Evolutionary conservation across 1,140 invertebrate genomes (phyloP).

Genomic region (Trigoniulus corallinus): DNA sequence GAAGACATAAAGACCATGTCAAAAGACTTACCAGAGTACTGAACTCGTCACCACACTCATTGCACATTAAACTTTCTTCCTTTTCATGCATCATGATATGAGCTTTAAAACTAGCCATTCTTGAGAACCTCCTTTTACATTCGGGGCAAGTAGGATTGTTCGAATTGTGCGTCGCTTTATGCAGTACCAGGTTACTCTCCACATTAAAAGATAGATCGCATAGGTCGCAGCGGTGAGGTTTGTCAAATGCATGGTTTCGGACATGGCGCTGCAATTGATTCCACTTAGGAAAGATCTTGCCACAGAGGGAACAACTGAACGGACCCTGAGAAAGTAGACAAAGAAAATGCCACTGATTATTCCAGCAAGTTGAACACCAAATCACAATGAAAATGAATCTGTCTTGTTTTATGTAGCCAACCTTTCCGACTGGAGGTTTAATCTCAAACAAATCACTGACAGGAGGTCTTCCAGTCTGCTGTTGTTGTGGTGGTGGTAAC

Average conservation of each 20-base stretch:
- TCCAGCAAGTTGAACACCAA: not conserved
- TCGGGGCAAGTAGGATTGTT: slow-evolving; percentile 39
- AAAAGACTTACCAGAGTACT: slow-evolving; percentile 37
- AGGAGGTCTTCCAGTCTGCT: not conserved
- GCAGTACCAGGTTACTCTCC: slow-evolving; percentile 40
- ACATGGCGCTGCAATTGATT: slow-evolving; percentile 35
- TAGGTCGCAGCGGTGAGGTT: slow-evolving; percentile 39
- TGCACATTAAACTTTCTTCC: slow-evolving; percentile 47
- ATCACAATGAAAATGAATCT: not conserved
- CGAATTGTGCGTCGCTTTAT: slow-evolving; percentile 39
- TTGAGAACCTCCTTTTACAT: slow-evolving; percentile 43
- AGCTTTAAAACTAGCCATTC: slow-evolving; percentile 49
- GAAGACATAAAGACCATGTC: too few species aligned
- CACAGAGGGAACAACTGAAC: slow-evolving; percentile 36
- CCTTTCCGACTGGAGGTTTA: slow-evolving; percentile 13
- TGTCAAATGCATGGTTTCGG: slow-evolving; percentile 40
- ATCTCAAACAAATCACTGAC: not conserved
- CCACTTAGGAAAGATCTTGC: slow-evolving; percentile 34
- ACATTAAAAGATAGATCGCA: slow-evolving; percentile 44
- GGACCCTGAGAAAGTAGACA: slow-evolving; percentile 21
- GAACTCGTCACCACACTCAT: slow-evolving; percentile 50
- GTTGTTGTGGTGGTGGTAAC: not conserved
- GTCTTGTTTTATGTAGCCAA: slow-evolving; percentile 1
- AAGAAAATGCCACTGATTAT: not conserved
- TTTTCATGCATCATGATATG: slow-evolving; percentile 48